Conservation (phyloP, 53 echinoderm and acorn worm genomes). For the Holothuria leucospilota region DNA sequence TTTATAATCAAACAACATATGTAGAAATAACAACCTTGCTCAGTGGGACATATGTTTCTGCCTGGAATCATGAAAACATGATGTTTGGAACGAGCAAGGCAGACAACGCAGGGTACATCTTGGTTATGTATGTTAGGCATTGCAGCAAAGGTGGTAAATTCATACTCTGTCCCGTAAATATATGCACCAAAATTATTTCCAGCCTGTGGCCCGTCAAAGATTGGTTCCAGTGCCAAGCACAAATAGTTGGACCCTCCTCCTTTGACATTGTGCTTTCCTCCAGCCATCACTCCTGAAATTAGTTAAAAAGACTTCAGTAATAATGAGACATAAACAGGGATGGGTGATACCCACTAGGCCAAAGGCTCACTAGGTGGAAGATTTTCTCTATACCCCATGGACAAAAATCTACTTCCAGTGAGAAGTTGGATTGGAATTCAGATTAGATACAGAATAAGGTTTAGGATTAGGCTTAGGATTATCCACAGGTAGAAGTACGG, state of each 20-base stretch:
- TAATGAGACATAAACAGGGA: too few relatives aligned
- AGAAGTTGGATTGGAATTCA: too few relatives aligned
- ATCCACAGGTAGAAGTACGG: too few relatives aligned
- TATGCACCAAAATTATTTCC: slow-evolving; percentile 5
- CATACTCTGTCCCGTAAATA: slow-evolving; percentile 22
- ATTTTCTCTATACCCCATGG: too few relatives aligned
- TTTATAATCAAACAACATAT: too few relatives aligned
- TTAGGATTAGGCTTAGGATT: too few relatives aligned
- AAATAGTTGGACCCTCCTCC: slow-evolving; percentile 41
- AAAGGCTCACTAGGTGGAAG: too few relatives aligned
- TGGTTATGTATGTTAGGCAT: not conserved
- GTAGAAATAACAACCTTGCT: too few relatives aligned
- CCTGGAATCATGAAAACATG: slow-evolving; percentile 37
- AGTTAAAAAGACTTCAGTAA: too few relatives aligned
- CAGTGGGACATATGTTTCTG: not conserved
- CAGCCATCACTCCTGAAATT: slow-evolving; percentile 22
- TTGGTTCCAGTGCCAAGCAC: slow-evolving; percentile 21
- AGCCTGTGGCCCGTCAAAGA: not conserved
- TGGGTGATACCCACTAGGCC: too few relatives aligned
- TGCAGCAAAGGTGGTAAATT: not conserved
- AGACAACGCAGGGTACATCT: slow-evolving; percentile 15
- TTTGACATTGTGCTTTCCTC: not conserved
- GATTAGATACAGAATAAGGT: too few relatives aligned
- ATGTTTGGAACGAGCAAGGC: not conserved
- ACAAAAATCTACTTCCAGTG: too few relatives aligned